Conservation (phyloP, 2,113 vertebrate genomes). For the Diadophis punctatus region DNA sequence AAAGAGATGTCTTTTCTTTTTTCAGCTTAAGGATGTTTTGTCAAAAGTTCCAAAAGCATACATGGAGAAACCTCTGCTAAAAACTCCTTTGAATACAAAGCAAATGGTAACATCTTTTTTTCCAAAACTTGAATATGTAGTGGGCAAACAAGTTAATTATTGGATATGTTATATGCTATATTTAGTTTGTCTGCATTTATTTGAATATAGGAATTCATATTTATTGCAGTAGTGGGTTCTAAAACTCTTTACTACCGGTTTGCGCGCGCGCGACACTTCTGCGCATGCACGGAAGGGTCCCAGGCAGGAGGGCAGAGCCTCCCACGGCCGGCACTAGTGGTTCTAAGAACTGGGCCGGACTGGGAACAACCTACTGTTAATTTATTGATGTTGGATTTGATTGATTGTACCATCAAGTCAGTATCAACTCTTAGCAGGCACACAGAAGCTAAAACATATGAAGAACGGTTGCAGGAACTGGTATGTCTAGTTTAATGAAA, state of each 20-base stretch:
- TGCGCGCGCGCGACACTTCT: no score
- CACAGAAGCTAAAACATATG: no score
- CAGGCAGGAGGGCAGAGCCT: no score
- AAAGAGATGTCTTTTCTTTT: constrained; percentile 19
- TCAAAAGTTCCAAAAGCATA: constrained; percentile 74
- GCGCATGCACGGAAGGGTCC: no score
- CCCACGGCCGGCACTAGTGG: no score
- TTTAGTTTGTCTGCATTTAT: not conserved
- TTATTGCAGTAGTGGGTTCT: not conserved
- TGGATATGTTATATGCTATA: not conserved
- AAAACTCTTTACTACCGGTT: no score
- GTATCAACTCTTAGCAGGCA: not conserved
- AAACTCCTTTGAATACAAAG: constrained; percentile 74
- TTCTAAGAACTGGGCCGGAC: no score
- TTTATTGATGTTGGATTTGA: not conserved
- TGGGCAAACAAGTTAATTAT: not conserved
- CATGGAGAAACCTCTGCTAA: constrained; percentile 78
- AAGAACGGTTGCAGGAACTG: no score
- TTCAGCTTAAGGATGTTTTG: constrained; percentile 79
- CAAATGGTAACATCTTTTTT: constrained; percentile 74
- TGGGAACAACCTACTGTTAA: no score
- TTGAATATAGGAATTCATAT: not conserved
- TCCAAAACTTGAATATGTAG: not conserved
- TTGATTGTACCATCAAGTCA: not conserved
- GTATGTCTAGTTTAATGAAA: no score